Evolutionary conservation across 2,797 vertebrate species (phyloP).

Genomic region (Tinamus major): DNA sequence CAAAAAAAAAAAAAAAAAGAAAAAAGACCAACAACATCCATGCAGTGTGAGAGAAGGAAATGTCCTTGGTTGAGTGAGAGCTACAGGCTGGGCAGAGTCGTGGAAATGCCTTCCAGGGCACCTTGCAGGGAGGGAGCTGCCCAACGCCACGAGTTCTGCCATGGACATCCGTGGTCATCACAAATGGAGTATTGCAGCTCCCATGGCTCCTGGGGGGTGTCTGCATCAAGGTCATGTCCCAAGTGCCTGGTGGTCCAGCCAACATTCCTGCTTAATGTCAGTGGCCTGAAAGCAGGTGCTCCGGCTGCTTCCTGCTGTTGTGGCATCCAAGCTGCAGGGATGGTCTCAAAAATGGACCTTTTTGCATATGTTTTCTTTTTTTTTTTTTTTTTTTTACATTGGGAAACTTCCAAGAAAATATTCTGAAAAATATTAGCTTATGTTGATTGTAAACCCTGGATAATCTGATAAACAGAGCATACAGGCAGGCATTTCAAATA

Average conservation of each 20-base stretch:
- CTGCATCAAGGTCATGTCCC: background rate
- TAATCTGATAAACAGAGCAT: constrained; percentile 30
- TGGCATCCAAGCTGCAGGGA: background rate
- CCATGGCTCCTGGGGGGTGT: background rate
- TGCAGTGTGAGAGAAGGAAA: background rate
- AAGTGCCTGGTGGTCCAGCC: accelerated
- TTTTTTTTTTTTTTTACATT: background rate
- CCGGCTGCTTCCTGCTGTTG: background rate
- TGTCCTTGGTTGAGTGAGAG: background rate
- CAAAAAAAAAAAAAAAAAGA: too few relatives aligned
- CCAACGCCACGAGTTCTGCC: background rate
- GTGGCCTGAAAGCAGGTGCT: background rate
- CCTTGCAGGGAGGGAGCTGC: background rate
- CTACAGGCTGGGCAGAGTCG: background rate
- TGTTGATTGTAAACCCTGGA: constrained; percentile 35
- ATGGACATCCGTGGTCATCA: background rate
- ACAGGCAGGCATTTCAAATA: constrained; percentile 10
- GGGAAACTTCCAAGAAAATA: constrained; percentile 39
- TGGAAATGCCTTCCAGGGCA: background rate
- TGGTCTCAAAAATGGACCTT: background rate
- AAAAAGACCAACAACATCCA: background rate
- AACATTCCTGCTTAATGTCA: background rate
- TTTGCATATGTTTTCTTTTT: background rate
- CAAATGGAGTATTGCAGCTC: accelerated
- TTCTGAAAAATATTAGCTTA: constrained; percentile 2